phyloP scores from a whole-genome alignment of 1,140 invertebrate genomes.

The Amyelois transitella region DNA sequence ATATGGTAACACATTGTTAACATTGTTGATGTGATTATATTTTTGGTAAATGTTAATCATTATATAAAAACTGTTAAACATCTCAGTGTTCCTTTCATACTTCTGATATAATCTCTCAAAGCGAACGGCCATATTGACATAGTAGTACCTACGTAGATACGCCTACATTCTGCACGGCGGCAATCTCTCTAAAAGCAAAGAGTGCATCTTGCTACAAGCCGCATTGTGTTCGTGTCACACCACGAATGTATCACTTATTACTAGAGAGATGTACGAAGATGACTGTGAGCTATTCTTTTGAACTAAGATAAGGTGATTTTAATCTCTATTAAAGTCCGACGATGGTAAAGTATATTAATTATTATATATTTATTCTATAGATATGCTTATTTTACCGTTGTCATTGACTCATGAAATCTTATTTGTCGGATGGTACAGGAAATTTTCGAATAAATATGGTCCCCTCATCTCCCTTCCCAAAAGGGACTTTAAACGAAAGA shows the following conservation, averaged over 20 bases:
- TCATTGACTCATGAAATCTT: not conserved
- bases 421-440: conserved; percentile 7
- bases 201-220: conserved; percentile 23
- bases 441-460: conserved; percentile 14
- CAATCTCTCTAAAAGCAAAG: conserved; percentile 40
- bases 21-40: too few species aligned
- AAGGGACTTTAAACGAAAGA: conserved; percentile 27
- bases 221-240: conserved; percentile 19
- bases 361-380: too few species aligned
- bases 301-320: not conserved
- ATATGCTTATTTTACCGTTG: too few species aligned
- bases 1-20: too few species aligned
- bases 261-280: not conserved
- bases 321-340: not conserved
- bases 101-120: not conserved
- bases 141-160: not conserved
- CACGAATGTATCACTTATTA: conserved; percentile 23
- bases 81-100: not conserved
- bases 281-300: not conserved
- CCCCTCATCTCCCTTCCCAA: too few species aligned
- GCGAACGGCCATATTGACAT: not conserved
- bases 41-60: too few species aligned
- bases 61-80: too few species aligned
- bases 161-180: not conserved
- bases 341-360: too few species aligned